These are phyloP conservation scores for Setipinna tenuifilis DNA, from an alignment of 2,797 vertebrate species.

Conservation along the genomic window DNA sequence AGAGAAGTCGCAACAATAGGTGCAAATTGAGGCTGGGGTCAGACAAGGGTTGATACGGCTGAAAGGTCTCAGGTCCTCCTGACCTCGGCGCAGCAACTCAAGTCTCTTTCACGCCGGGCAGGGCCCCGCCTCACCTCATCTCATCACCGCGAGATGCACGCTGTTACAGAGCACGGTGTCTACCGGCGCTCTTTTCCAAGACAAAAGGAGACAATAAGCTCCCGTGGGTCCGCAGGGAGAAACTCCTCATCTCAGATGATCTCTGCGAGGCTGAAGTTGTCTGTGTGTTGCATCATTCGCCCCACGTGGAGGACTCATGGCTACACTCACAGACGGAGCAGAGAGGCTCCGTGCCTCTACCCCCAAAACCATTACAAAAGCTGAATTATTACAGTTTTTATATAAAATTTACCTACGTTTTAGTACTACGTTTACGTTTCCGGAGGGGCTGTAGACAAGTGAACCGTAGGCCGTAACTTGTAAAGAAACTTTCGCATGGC, in stretches of 20 bases:
- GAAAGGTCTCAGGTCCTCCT: no score
- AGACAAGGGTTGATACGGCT: no score
- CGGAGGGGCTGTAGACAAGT: background rate
- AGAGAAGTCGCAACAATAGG: background rate
- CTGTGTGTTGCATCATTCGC: constrained; percentile 11
- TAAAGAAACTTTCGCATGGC: background rate
- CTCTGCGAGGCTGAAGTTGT: constrained; percentile 18
- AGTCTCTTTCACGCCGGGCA: no score
- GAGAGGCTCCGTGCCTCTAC: background rate
- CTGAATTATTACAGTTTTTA: background rate
- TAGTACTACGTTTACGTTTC: constrained; percentile 54
- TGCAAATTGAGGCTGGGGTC: background rate
- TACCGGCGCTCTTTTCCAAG: background rate
- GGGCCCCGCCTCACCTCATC: no score
- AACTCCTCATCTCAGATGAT: constrained; percentile 18
- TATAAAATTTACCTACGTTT: constrained; percentile 48
- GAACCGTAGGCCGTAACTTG: background rate
- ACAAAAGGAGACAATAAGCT: background rate
- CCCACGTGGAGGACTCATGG: constrained; percentile 45
- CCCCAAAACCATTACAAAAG: background rate
- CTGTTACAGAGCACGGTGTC: background rate
- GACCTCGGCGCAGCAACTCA: no score
- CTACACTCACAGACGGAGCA: constrained; percentile 35
- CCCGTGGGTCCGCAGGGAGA: background rate
- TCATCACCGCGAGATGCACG: background rate